Conservation (phyloP, 30 jellyfish, hydroid and myxozoan species). For the Mastigias papua region DNA sequence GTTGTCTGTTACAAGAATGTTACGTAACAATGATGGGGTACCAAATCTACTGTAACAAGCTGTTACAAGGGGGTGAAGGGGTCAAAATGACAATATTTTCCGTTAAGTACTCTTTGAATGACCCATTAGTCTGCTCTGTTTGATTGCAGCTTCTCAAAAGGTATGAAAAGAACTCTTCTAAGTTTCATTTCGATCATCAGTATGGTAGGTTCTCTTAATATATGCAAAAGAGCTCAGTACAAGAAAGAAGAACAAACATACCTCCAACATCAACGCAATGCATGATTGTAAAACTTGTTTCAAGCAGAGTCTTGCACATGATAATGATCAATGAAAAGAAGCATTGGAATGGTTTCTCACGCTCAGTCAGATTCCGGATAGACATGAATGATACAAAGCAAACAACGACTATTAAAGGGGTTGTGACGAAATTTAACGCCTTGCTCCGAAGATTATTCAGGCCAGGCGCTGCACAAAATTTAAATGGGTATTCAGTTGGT, state of each 20-base stretch:
- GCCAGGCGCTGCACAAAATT: slow-evolving; percentile 52
- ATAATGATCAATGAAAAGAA: slow-evolving; percentile 47
- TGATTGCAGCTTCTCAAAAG: not conserved
- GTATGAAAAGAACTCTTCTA: not conserved
- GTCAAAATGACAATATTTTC: too few species aligned
- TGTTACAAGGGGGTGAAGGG: too few species aligned
- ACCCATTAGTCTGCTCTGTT: not conserved
- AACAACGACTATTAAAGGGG: slow-evolving; percentile 36
- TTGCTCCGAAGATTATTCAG: slow-evolving; percentile 52
- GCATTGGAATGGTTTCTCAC: slow-evolving; percentile 63
- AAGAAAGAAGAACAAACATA: not conserved
- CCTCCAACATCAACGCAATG: slow-evolving; percentile 77
- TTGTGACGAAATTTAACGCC: slow-evolving; percentile 64
- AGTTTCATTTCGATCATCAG: not conserved
- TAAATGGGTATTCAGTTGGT: slow-evolving; percentile 66
- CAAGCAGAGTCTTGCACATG: slow-evolving; percentile 65
- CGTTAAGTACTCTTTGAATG: too few species aligned
- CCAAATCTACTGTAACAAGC: too few species aligned
- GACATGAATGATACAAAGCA: slow-evolving; percentile 2
- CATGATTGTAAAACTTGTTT: slow-evolving; percentile 62
- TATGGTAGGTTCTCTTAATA: not conserved
- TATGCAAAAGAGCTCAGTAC: not conserved
- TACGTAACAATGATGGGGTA: too few species aligned
- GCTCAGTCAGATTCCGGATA: not conserved
- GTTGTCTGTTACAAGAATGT: too few species aligned